These are phyloP conservation scores for Mola mola DNA, from an alignment of 2,113 vertebrate species.

Conservation along the genomic window DNA sequence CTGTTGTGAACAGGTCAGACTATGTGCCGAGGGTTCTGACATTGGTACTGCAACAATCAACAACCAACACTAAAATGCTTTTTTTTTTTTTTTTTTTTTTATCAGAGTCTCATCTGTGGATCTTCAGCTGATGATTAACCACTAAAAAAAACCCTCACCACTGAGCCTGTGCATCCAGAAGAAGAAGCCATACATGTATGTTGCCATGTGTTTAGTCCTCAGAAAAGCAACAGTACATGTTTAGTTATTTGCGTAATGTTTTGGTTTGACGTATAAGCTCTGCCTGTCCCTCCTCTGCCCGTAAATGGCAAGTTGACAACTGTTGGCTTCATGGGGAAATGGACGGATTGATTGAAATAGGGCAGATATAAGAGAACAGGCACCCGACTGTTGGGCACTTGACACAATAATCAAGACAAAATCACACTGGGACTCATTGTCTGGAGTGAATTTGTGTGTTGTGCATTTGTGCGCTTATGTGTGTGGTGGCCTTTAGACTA, in stretches of 20 bases:
- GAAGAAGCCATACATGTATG: too few species aligned
- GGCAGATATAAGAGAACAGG: conserved; percentile 56
- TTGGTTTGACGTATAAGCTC: conserved; percentile 21
- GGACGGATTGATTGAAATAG: conserved; percentile 65
- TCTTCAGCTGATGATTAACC: conserved; percentile 11
- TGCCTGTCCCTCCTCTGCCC: conserved; percentile 44
- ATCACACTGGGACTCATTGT: conserved; percentile 13
- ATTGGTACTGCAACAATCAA: conserved; percentile 31
- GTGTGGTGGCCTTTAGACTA: conserved; percentile 17
- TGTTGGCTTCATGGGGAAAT: conserved; percentile 67
- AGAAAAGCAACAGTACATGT: conserved; percentile 9
- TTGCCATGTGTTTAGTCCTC: too few species aligned
- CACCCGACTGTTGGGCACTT: conserved; percentile 48
- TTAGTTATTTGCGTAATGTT: conserved; percentile 5
- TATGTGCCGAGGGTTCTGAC: conserved; percentile 17
- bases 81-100: conserved; percentile 17
- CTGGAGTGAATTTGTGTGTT: not conserved
- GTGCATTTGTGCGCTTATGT: not conserved
- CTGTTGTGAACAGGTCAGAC: conserved; percentile 21
- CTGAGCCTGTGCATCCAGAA: too few species aligned
- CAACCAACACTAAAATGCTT: conserved; percentile 23
- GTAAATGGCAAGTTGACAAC: conserved; percentile 62
- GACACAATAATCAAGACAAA: conserved; percentile 50
- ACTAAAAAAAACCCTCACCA: too few species aligned
- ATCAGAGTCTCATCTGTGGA: not conserved